Evolutionary conservation across 2,888 invertebrate genomes (phyloP).

Genomic region (Rotaria socialis): DNA sequence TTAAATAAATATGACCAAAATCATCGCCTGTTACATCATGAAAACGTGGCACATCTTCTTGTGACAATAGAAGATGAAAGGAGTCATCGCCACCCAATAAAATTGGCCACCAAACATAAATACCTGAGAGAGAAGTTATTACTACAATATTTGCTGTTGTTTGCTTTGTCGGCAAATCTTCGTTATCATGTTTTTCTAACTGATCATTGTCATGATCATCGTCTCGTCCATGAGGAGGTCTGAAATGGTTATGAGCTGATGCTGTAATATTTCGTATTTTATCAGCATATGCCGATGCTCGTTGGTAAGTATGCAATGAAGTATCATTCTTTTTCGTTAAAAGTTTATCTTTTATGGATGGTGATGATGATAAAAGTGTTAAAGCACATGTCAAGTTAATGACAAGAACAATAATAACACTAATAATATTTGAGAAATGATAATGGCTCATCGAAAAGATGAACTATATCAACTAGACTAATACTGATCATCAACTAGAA

Average conservation of each 20-base stretch:
- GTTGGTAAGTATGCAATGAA: background rate
- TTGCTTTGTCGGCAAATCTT: background rate
- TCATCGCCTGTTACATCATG: conserved; percentile 25
- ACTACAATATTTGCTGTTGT: background rate
- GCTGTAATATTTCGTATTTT: background rate
- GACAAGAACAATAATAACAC: background rate
- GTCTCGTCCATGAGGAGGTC: background rate
- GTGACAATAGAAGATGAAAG: background rate
- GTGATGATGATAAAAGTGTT: background rate
- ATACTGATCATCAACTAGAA: background rate
- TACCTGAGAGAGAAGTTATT: conserved; percentile 9
- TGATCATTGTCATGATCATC: background rate
- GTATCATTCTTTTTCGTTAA: background rate
- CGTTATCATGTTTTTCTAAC: background rate
- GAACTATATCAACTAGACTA: background rate
- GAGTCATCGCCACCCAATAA: conserved; percentile 37
- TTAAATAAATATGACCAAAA: conserved; percentile 25
- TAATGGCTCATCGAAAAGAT: conserved; percentile 2
- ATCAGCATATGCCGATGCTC: background rate
- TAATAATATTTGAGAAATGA: background rate
- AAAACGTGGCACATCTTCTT: conserved; percentile 33
- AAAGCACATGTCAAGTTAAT: background rate
- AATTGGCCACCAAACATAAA: conserved; percentile 31
- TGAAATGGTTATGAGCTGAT: background rate
- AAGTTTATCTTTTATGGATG: background rate